A percentile compares a stretch with the other conserved stretches of the same genome.
phyloP scores from a whole-genome alignment of 2,888 invertebrate species.

The Callyntrura guangdongensis region DNA sequence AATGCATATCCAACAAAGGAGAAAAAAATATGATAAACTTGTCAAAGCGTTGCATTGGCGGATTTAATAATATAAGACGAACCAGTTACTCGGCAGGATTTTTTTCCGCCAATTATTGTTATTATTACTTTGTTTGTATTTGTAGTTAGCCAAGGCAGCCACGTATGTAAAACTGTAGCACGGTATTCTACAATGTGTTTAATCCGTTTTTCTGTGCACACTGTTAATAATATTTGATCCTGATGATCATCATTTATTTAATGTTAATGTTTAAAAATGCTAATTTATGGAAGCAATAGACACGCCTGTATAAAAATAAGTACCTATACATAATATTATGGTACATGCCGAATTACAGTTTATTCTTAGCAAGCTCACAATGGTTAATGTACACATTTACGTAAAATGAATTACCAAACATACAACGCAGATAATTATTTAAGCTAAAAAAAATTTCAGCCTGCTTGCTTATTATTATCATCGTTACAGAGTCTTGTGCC shows the following conservation, averaged over 20 bases:
- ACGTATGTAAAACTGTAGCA: slow-evolving; percentile 21
- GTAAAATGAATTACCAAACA: background rate
- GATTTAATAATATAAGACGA: background rate
- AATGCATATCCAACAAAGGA: slow-evolving; percentile 55
- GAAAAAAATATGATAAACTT: slow-evolving; percentile 24
- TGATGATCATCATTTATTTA: background rate
- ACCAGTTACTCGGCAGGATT: background rate
- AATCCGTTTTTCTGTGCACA: slow-evolving; percentile 1
- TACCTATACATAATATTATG: background rate
- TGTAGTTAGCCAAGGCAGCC: background rate
- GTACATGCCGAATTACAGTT: background rate
- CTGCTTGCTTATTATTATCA: background rate
- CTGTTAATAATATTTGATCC: slow-evolving; percentile 14
- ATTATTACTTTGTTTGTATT: background rate
- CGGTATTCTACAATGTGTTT: background rate
- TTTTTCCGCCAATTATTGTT: background rate
- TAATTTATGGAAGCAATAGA: slow-evolving; percentile 18
- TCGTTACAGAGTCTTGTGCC: background rate
- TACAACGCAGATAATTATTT: background rate
- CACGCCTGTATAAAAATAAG: background rate
- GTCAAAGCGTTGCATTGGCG: slow-evolving; percentile 40
- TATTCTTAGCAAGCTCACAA: background rate
- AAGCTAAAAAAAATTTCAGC: background rate
- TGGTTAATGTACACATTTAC: background rate
- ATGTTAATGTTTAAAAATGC: background rate